phyloP scores from a whole-genome alignment of 2,888 invertebrate species.

The Busseola fusca region DNA sequence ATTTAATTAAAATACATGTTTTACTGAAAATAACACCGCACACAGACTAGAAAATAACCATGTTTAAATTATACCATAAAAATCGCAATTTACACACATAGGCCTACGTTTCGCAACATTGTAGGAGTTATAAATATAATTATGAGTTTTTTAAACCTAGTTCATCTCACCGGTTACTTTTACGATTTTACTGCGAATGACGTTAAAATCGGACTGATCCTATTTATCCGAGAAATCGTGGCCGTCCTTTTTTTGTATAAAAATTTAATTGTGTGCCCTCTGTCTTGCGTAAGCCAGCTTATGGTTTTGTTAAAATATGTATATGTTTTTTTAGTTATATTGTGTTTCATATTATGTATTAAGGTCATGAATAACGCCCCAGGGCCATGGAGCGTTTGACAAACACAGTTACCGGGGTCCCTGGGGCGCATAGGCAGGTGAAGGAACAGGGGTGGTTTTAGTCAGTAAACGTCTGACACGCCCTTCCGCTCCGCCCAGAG shows the following conservation, averaged over 20 bases:
- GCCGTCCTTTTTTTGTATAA: conserved; percentile 46
- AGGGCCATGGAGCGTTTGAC: too few relatives aligned
- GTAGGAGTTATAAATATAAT: conserved; percentile 65
- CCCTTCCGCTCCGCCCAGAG: too few relatives aligned
- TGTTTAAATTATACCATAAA: conserved; percentile 63
- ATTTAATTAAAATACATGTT: conserved; percentile 41
- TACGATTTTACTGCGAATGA: conserved; percentile 64
- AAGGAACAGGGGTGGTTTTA: too few relatives aligned
- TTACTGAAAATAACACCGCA: conserved; percentile 26
- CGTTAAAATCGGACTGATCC: conserved; percentile 59
- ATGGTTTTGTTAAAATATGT: too few relatives aligned
- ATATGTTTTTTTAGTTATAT: too few relatives aligned
- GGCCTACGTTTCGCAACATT: conserved; percentile 61
- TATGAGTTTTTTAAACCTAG: conserved; percentile 66
- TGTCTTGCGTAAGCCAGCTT: conserved; percentile 14
- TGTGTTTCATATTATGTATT: too few relatives aligned
- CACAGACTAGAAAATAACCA: conserved; percentile 45
- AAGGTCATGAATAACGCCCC: too few relatives aligned
- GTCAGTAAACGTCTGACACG: too few relatives aligned
- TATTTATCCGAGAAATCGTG: conserved; percentile 51
- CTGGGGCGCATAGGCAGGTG: too few relatives aligned
- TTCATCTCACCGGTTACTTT: conserved; percentile 54
- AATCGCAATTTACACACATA: conserved; percentile 55
- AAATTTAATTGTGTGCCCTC: conserved; percentile 33
- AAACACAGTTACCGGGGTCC: too few relatives aligned